Conservation (phyloP, 2,797 vertebrate genomes). For the Manis pentadactyla region DNA sequence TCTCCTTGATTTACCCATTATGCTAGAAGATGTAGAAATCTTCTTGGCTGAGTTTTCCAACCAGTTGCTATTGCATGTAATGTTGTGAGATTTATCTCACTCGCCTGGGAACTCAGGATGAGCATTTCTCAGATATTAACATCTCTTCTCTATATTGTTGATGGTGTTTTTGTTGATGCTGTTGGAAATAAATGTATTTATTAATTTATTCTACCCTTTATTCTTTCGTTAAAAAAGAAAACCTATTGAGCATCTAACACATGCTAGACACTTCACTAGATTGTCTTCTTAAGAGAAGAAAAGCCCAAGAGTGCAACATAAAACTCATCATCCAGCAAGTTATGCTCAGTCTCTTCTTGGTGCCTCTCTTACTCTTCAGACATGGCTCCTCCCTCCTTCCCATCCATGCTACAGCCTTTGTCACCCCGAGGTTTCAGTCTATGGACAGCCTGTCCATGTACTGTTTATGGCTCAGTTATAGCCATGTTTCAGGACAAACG, state of each 20-base stretch:
- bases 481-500: constrained; percentile 3
- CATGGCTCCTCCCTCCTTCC: neutral
- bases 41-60: neutral
- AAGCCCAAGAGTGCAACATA: neutral
- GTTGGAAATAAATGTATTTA: neutral
- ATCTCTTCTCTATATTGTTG: neutral
- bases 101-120: neutral
- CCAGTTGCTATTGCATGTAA: neutral
- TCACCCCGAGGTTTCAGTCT: neutral
- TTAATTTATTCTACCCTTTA: neutral
- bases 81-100: neutral
- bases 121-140: neutral
- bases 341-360: neutral
- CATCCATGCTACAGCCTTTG: neutral
- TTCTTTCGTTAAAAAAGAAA: constrained; percentile 6
- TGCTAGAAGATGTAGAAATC: neutral
- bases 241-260: neutral
- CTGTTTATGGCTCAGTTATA: neutral
- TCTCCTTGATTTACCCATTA: neutral
- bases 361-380: neutral
- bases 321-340: neutral
- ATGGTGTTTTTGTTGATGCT: neutral
- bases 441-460: neutral
- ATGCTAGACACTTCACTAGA: neutral
- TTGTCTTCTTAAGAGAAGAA: neutral